Percentiles rank a stretch among this genome's conserved stretches.
Evolutionary conservation across 2,888 invertebrate genomes (phyloP).

Genomic region (Charanyca ferruginea): DNA sequence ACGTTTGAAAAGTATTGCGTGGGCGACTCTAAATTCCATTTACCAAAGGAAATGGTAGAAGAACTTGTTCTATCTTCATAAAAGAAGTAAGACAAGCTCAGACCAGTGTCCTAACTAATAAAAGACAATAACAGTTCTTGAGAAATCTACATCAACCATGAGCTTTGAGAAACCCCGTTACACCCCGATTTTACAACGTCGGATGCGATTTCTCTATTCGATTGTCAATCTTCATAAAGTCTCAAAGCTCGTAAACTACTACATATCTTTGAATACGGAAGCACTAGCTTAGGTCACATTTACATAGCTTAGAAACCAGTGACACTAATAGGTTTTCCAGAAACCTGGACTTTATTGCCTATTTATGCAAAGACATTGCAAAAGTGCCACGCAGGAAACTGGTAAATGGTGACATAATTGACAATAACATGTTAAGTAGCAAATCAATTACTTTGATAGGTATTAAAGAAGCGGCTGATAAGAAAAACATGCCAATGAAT

Average conservation of each 20-base stretch:
- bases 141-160: conserved; percentile 29
- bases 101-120: conserved; percentile 6
- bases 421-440: not conserved
- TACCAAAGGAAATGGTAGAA: not conserved
- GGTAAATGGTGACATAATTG: not conserved
- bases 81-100: not conserved
- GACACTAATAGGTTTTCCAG: conserved; percentile 49
- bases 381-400: conserved; percentile 7
- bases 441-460: conserved; percentile 4
- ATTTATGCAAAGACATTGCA: conserved; percentile 25
- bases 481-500: conserved; percentile 21
- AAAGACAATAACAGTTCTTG: conserved; percentile 6
- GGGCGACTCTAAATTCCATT: conserved; percentile 22
- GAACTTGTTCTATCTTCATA: not conserved
- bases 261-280: conserved; percentile 54
- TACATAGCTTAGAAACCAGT: conserved; percentile 36
- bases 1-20: conserved; percentile 15
- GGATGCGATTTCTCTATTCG: conserved; percentile 46
- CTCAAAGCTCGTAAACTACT: conserved; percentile 46
- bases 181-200: conserved; percentile 47
- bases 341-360: conserved; percentile 34
- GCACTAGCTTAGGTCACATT: conserved; percentile 39
- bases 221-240: conserved; percentile 59
- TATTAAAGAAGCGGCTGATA: conserved; percentile 22
- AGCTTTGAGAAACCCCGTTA: conserved; percentile 35